Evolutionary conservation across 1,140 invertebrate genomes (phyloP).

Genomic region (Caenorhabditis briggsae): DNA sequence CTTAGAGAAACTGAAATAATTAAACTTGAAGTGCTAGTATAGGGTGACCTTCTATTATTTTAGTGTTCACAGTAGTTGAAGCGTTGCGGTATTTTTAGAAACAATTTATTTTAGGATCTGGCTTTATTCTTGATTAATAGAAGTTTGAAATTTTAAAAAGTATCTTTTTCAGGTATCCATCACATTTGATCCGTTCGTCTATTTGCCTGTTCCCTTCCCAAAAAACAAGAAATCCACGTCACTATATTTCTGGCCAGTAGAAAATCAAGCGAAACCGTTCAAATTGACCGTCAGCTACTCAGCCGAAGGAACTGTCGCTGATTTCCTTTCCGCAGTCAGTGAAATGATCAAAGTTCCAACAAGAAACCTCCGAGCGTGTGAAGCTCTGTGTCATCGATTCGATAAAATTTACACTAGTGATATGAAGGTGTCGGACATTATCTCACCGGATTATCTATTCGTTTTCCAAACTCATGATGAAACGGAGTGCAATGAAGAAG

Average conservation of each 20-base stretch:
- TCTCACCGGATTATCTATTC: slow-evolving; percentile 76
- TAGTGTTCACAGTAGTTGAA: no score
- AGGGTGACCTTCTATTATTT: no score
- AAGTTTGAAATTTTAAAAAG: background rate
- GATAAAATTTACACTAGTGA: slow-evolving; percentile 74
- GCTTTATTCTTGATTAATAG: background rate
- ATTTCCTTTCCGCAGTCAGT: slow-evolving; percentile 60
- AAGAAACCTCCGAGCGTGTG: slow-evolving; percentile 66
- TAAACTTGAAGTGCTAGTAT: no score
- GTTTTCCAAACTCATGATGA: slow-evolving; percentile 71
- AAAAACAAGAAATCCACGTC: slow-evolving; percentile 78
- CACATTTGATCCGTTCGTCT: slow-evolving; percentile 83
- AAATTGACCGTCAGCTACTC: slow-evolving; percentile 72
- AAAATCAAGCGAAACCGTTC: slow-evolving; percentile 77
- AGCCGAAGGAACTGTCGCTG: slow-evolving; percentile 61
- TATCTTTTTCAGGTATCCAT: slow-evolving; percentile 79
- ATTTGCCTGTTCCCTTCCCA: slow-evolving; percentile 82
- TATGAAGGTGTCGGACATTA: slow-evolving; percentile 70
- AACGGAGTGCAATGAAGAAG: slow-evolving; percentile 63
- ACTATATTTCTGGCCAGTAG: slow-evolving; percentile 78
- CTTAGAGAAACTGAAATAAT: no score
- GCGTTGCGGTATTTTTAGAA: no score
- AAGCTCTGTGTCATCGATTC: slow-evolving; percentile 77
- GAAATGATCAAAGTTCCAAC: slow-evolving; percentile 58
- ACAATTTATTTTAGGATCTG: no score